These are phyloP conservation scores for Spodoptera exigua DNA, from an alignment of 2,888 invertebrate species.

Conservation along the genomic window DNA sequence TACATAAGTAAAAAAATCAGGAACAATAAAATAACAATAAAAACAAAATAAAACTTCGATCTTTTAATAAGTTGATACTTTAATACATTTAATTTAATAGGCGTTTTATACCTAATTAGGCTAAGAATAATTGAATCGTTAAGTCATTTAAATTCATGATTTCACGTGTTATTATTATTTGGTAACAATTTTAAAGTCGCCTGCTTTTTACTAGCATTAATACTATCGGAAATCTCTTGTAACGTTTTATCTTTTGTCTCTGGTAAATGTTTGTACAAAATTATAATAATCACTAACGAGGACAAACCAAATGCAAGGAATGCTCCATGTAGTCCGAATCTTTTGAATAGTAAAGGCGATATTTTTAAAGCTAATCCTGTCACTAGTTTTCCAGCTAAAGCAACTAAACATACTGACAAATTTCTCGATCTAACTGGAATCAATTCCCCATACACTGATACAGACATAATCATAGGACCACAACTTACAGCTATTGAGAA, in stretches of 20 bases:
- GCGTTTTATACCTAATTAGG: no score
- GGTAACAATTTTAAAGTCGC: conserved; percentile 2
- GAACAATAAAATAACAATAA: no score
- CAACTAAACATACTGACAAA: conserved; percentile 49
- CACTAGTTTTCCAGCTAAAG: conserved; percentile 25
- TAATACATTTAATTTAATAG: no score
- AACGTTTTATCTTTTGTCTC: conserved; percentile 71
- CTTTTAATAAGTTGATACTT: no score
- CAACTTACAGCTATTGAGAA: conserved; percentile 64
- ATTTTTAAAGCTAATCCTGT: conserved; percentile 51
- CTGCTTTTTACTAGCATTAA: conserved; percentile 22
- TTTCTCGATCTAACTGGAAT: conserved; percentile 61
- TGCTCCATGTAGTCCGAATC: conserved; percentile 56
- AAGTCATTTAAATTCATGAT: no score
- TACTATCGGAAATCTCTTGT: conserved; percentile 61
- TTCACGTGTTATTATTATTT: conserved; percentile 1
- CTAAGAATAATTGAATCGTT: no score
- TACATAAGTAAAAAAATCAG: no score
- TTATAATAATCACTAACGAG: conserved; percentile 40
- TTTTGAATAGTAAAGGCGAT: conserved; percentile 59
- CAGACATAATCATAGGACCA: conserved; percentile 62
- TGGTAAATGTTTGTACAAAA: conserved; percentile 64
- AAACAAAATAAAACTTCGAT: no score
- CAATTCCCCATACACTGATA: conserved; percentile 60
- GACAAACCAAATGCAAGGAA: conserved; percentile 60